These are phyloP conservation scores for Semnornis frantzii DNA, from an alignment of 2,113 vertebrate genomes.

Conservation along the genomic window DNA sequence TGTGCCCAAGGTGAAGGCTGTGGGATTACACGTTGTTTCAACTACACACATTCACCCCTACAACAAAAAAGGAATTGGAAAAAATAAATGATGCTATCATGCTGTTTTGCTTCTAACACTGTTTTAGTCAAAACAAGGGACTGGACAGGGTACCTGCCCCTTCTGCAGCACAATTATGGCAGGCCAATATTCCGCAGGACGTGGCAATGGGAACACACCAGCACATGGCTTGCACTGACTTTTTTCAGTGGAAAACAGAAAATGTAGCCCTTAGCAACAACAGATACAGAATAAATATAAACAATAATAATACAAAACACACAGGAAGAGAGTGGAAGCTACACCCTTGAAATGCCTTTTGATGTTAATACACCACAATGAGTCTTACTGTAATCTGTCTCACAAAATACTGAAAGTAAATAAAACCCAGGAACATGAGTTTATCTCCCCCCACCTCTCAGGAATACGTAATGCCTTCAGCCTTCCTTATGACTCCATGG, in stretches of 20 bases:
- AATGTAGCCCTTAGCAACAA: conserved; percentile 20
- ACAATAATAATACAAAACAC: background rate
- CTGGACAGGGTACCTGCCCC: background rate
- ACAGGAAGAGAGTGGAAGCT: background rate
- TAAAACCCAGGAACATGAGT: background rate
- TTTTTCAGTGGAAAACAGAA: conserved; percentile 21
- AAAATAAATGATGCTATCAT: background rate
- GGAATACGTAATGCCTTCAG: background rate
- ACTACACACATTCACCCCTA: background rate
- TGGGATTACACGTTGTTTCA: background rate
- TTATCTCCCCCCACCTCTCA: background rate
- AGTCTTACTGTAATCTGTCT: background rate
- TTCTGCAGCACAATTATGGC: background rate
- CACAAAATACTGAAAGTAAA: conserved; percentile 4
- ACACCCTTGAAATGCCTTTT: conserved; percentile 21
- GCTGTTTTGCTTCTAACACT: background rate
- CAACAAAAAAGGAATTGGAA: background rate
- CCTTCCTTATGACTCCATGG: background rate
- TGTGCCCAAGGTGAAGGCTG: background rate
- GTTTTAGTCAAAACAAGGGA: background rate
- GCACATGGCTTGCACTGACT: background rate
- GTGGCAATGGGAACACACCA: background rate
- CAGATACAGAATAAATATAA: background rate
- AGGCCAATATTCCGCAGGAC: background rate
- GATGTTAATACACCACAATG: conserved; percentile 23